Evolutionary conservation across 1,140 invertebrate species (phyloP), one percentile per base, ranked within the genome.

Genomic region (Plectus sambesii): DNA sequence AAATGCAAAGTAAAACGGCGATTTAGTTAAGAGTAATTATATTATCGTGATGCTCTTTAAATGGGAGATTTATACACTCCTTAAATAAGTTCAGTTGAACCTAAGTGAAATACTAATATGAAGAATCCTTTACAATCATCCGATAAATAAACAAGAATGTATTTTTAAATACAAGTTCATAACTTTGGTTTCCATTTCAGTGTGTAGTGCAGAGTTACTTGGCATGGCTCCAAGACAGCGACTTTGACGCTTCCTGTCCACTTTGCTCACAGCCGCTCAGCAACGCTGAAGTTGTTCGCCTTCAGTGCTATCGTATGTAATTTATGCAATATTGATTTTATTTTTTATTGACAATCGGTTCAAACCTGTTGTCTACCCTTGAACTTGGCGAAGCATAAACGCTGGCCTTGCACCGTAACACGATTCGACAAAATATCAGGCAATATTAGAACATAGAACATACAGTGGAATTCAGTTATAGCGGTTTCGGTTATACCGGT

Each of bases 191-290:
- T 54, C 52, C 68, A 66, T 76, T 77, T 54, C 70, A 96, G 89
- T 97, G 93, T 70, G 82, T 96, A 54, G 87, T 97, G 29, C 87
- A 94, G 72, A 94, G 89, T 2, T 98, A 97, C 75, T 72, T 96
- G 39, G 81, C 88, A 69, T 98, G 92, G 93, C 76, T 97, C 36
- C 83, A 93, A 74, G 90, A 97, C 70, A 88, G 85, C 70, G 88
- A 92, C 70, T 96, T 89, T 70, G 84, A 87, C 73, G 82, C 87
- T 20, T 79, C 82, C 54, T 97, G 90, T 74, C 78, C 78, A 61
- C 72, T 96, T 9, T 96, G 90, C 69, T 79, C 80, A 23, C 79
- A 81, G 60, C 78, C 79, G 53, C 73, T 96, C 43, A 78, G 76
- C 51, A 77, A 81, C 58, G 81, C 82, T 48, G 85, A 89, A 67